Conservation (phyloP, 1,140 invertebrate genomes). For the Aphelinus atriplicis region DNA sequence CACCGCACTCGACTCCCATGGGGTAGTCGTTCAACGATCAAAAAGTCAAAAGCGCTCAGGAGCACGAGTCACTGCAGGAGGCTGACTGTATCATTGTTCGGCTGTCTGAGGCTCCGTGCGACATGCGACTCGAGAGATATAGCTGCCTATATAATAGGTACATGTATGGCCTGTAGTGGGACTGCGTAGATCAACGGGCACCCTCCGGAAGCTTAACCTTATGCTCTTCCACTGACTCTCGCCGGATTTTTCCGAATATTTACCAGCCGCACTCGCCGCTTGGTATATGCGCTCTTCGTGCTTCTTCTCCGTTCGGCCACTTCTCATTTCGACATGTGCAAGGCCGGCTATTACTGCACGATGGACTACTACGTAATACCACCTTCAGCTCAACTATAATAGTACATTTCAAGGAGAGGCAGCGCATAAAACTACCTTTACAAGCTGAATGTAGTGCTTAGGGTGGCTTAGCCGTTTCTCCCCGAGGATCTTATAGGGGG, state of each 20-base stretch:
- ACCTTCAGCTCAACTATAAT: too few species aligned
- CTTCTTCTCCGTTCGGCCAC: too few species aligned
- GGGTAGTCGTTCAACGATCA: slow-evolving; percentile 11
- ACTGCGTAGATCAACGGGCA: background rate
- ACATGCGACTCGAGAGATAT: background rate
- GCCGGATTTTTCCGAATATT: slow-evolving; percentile 13
- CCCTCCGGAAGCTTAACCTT: background rate
- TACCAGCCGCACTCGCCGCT: background rate
- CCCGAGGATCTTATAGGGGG: too few species aligned
- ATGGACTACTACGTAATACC: too few species aligned
- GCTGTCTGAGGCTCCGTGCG: too few species aligned
- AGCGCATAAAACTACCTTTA: too few species aligned
- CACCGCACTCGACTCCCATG: background rate
- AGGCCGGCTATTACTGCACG: too few species aligned
- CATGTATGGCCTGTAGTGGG: background rate
- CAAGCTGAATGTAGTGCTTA: too few species aligned
- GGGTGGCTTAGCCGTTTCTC: too few species aligned
- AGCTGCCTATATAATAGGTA: background rate
- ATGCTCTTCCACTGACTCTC: background rate
- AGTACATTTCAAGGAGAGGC: too few species aligned
- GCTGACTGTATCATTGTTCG: background rate
- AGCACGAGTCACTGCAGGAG: background rate
- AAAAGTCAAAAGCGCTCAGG: slow-evolving; percentile 13
- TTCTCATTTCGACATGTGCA: too few species aligned
- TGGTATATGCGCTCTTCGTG: too few species aligned